Percentiles rank a stretch among this genome's conserved stretches.
Evolutionary conservation across 53 echinoderm and acorn worm genomes (phyloP).

Genomic region (Holothuria leucospilota): DNA sequence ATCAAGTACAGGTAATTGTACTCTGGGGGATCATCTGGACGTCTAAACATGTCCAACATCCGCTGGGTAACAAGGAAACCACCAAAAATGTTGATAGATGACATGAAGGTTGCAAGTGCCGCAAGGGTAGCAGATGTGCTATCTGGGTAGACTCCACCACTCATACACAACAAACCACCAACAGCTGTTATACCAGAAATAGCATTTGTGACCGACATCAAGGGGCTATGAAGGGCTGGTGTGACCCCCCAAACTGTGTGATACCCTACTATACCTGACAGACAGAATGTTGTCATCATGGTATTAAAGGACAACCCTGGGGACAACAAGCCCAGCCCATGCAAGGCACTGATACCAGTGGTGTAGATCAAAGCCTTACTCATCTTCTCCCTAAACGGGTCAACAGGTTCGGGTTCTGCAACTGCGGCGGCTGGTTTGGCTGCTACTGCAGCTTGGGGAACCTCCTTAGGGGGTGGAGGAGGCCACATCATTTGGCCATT

Average conservation of each 20-base stretch:
- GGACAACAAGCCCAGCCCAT: slow-evolving; percentile 86
- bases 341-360: slow-evolving; percentile 72
- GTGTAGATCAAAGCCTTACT: slow-evolving; percentile 83
- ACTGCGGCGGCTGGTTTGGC: slow-evolving; percentile 54
- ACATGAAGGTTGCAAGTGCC: slow-evolving; percentile 90
- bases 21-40: slow-evolving; percentile 93
- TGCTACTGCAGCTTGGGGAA: slow-evolving; percentile 61
- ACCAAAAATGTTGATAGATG: slow-evolving; percentile 99
- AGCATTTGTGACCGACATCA: slow-evolving; percentile 99
- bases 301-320: slow-evolving; percentile 90
- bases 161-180: slow-evolving; percentile 93
- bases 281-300: slow-evolving; percentile 93
- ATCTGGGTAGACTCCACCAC: slow-evolving; percentile 84
- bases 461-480: slow-evolving; percentile 93
- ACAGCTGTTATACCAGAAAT: slow-evolving; percentile 99
- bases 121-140: slow-evolving; percentile 72
- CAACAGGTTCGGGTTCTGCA: slow-evolving; percentile 62
- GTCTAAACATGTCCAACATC: slow-evolving; percentile 99
- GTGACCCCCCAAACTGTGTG: slow-evolving; percentile 99
- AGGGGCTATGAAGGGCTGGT: slow-evolving; percentile 95
- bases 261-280: slow-evolving; percentile 94
- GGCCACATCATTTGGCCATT: slow-evolving; percentile 98
- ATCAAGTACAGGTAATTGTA: slow-evolving; percentile 89
- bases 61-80: slow-evolving; percentile 96
- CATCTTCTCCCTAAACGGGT: slow-evolving; percentile 80